A percentile compares a stretch with the other conserved stretches of the same genome.
phyloP scores from a whole-genome alignment of 2,113 vertebrate genomes.

The Microtus ochrogaster region DNA sequence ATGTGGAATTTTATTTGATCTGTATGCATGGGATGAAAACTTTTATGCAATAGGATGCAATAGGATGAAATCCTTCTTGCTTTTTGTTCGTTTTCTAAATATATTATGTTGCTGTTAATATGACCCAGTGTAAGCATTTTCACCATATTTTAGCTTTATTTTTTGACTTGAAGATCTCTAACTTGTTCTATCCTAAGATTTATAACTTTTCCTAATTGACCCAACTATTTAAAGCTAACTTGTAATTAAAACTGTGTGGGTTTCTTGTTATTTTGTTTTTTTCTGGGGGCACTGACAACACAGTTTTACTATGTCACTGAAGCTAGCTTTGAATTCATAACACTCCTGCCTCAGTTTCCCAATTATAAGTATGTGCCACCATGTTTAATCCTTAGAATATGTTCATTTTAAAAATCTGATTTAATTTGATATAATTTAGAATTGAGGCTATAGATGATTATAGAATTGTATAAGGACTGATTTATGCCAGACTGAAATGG shows the following conservation, averaged over 20 bases:
- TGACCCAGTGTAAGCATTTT: conserved; percentile 50
- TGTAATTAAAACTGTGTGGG: background rate
- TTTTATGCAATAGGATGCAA: conserved; percentile 42
- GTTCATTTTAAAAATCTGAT: conserved; percentile 30
- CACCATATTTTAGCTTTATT: conserved; percentile 55
- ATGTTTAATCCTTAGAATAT: background rate
- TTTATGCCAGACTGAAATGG: background rate
- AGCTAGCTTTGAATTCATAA: background rate
- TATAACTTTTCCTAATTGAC: conserved; percentile 41
- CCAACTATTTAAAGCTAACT: conserved; percentile 48
- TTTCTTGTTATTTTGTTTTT: background rate
- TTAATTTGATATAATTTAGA: conserved; percentile 58
- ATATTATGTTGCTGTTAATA: conserved; percentile 41
- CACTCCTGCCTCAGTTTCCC: background rate
- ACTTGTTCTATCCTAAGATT: background rate
- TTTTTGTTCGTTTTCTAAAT: conserved; percentile 45
- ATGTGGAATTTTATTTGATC: conserved; percentile 44
- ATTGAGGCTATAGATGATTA: conserved; percentile 25
- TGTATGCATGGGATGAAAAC: conserved; percentile 15
- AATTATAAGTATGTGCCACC: background rate
- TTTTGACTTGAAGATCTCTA: conserved; percentile 35
- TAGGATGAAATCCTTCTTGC: conserved; percentile 13
- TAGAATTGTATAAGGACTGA: background rate
- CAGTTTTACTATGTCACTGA: background rate
- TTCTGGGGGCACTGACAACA: background rate